A percentile compares a stretch with the other conserved stretches of the same genome.
phyloP scores from a whole-genome alignment of 2,113 vertebrate genomes.

The Glaucidium brasilianum region DNA sequence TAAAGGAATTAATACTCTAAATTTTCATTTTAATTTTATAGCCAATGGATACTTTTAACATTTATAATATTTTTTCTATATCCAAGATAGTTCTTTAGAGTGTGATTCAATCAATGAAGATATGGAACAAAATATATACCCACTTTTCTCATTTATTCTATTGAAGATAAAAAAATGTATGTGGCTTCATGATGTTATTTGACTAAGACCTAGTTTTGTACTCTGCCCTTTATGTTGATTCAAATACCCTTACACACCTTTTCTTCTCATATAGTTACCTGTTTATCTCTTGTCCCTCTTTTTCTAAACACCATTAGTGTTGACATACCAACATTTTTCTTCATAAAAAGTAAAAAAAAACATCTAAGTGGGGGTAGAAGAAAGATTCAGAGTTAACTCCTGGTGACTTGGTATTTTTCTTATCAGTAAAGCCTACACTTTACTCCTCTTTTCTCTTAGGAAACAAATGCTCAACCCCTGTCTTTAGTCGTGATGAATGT shows the following conservation, averaged over 20 bases:
- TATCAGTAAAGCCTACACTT: background rate
- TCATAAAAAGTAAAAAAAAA: background rate
- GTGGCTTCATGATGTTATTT: background rate
- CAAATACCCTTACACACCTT: background rate
- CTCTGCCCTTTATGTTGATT: background rate
- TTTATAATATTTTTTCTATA: background rate
- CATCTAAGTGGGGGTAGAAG: background rate
- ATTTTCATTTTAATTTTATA: background rate
- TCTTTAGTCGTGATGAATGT: background rate
- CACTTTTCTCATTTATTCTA: background rate
- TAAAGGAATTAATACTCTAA: background rate
- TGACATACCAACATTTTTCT: background rate
- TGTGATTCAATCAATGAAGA: background rate
- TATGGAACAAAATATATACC: background rate
- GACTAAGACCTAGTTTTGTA: background rate
- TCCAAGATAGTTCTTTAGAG: background rate
- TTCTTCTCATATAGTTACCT: background rate
- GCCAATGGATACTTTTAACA: background rate
- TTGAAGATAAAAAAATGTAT: background rate
- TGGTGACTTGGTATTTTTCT: background rate
- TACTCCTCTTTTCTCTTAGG: background rate
- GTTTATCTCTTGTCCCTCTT: background rate
- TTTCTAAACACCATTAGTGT: background rate
- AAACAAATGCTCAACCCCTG: background rate
- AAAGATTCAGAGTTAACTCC: background rate